Base-by-base conservation (phyloP, 2,797 vertebrate species). In the Squalus acanthias region DNA sequence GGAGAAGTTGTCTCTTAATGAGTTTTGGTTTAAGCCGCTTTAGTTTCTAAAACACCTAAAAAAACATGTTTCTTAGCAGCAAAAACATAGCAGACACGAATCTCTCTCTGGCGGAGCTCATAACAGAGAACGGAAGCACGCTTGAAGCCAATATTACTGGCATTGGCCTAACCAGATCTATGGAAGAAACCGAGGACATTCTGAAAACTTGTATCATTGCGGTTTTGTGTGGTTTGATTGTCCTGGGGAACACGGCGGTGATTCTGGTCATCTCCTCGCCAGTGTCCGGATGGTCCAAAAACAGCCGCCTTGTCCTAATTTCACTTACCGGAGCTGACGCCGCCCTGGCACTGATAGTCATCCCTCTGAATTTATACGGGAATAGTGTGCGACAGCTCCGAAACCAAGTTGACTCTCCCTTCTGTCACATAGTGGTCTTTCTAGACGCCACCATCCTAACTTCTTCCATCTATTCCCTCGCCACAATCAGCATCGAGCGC, bases 391-490 rank as follows among this genome's bases (percentile, higher is more conserved):
- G 97, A 97, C 98, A 98, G 95, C 98, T 98, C 97, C 97, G 97
- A 0, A 97, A 97, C 0, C 98, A 98, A 7, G 97, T 98, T 0
- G 98, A 98, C n/a, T 97, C 97, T 0, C 10, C 96, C 29, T 97
- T 98, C 1, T 98, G 98, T 96, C 98, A 98, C 7, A 95, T 97
- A 0, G 98, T 98, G 96, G 98, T 98, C 96, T 98, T 98, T 96
- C 97, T 98, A 94, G 98, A 98, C 95, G 97, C 98, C 95, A 98
- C 98, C 33, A 96, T 98, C 46, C 98, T 98, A 96, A 98, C 98
- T 85, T 98, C 98, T 13, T 98, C 98, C 97, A 98, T 99, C 97
- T 99, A 98, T 96, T 98, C 98, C 0, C 97, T 98, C 96, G 98
- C 98, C 65, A 97, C 97, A 0, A 98, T 98, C 79, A 98, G 98